Base-by-base conservation (phyloP, 2,888 invertebrate species). In the Blera fallax region DNA sequence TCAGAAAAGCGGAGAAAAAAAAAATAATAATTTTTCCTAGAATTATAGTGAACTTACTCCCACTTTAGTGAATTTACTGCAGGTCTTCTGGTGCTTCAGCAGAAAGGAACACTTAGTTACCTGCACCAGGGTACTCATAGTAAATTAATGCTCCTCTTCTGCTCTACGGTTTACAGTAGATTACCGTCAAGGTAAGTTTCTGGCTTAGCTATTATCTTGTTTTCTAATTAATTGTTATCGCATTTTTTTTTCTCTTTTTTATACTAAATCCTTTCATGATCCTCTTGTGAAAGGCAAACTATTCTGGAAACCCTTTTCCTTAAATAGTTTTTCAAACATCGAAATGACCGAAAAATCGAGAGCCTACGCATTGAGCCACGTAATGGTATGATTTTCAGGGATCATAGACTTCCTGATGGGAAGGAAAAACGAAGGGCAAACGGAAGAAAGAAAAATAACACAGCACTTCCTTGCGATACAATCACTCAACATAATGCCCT, bases 401-500 rank as follows among this genome's bases (percentile, higher is more conserved):
- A 67, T 70, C 73, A 84, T 74, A 62, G 79, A 62, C 54, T 69
- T 40, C 50, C 56, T 54, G 79, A 79, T 79, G 64, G 34, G 27
- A 56, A 48, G 62, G 79, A 67, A 69, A 72, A 67, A 69, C 60
- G 54, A 74, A 69, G 27, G 60, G 27, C 70, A 56, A 70, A 48
- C 18, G 50, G 5, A 14, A 14, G 29, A 50, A 50, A 37, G 48
- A 45, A 54, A 40, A 29, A 3, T 29, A 45, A 32, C 43, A 52
- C 67, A 48, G 62, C 58, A 60, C 52, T 70, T 56, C 64, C 81
- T 24, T 64, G 48, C 70, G 73, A 84, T 84, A 84, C 83, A 84
- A 84, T 84, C 83, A 62, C 83, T 84, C 79, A 84, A 79, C 79
- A 79, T 79, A 79, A 84, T 84, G 83, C 79, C 73, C 69, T 84